A percentile compares a stretch with the other conserved stretches of the same genome.
Evolutionary conservation across 2,888 invertebrate species (phyloP).

Genomic region (Hoplodrina ambigua): DNA sequence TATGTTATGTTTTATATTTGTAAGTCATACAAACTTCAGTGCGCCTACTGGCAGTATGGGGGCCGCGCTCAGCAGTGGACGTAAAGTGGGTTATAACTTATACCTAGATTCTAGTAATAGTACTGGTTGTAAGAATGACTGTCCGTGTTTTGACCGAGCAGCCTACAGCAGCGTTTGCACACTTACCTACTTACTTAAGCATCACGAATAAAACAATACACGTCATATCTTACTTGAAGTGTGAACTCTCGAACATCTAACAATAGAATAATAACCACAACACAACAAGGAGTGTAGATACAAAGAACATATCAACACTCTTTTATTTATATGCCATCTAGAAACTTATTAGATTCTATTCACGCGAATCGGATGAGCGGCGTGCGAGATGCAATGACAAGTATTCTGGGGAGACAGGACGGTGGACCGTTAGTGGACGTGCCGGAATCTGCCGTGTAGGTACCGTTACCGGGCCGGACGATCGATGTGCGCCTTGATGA

Average conservation of each 20-base stretch:
- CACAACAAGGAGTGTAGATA: conserved; percentile 21
- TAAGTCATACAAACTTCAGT: background rate
- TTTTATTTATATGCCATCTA: conserved; percentile 53
- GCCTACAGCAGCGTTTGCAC: background rate
- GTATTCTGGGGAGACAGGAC: conserved; percentile 74
- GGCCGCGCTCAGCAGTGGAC: background rate
- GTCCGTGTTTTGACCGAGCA: background rate
- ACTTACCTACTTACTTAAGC: conserved; percentile 42
- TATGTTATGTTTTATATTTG: background rate
- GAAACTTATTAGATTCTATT: conserved; percentile 74
- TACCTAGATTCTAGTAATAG: background rate
- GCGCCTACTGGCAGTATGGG: background rate
- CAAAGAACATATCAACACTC: conserved; percentile 45
- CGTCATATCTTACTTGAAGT: conserved; percentile 19
- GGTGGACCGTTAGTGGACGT: conserved; percentile 83
- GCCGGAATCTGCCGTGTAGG: conserved; percentile 75
- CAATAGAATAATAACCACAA: conserved; percentile 18
- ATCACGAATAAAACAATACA: conserved; percentile 39
- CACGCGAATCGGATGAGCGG: conserved; percentile 69
- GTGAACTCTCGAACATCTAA: conserved; percentile 1
- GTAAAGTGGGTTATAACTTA: background rate
- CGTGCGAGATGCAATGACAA: conserved; percentile 75
- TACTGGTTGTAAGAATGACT: background rate
- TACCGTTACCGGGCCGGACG: conserved; percentile 75
- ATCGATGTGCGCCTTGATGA: conserved; percentile 65